Evolutionary conservation across 2,113 vertebrate genomes (phyloP).

Genomic region (Petrocephalus zakoni): DNA sequence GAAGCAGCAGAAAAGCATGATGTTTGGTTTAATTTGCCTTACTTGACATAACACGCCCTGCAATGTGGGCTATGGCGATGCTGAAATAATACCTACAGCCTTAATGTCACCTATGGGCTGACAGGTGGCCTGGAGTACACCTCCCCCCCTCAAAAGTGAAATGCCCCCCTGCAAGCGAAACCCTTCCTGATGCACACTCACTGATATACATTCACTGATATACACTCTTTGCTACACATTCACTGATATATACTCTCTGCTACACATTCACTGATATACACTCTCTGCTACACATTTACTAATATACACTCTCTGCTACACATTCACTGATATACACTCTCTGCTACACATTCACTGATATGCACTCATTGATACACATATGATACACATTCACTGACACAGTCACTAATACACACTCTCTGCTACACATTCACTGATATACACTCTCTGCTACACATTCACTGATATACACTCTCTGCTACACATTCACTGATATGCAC

Average conservation of each 20-base stretch:
- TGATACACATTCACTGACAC: too few species aligned
- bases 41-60: neutral
- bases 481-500: neutral
- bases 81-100: neutral
- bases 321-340: neutral
- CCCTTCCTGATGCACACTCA: neutral
- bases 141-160: too few species aligned
- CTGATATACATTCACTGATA: neutral
- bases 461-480: neutral
- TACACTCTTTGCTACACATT: too few species aligned
- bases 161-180: too few species aligned
- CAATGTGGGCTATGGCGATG: neutral
- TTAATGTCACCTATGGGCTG: neutral
- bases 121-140: neutral
- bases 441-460: too few species aligned
- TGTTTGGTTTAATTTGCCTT: neutral
- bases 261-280: neutral
- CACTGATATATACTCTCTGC: neutral
- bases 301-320: neutral
- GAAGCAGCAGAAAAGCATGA: neutral
- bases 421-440: neutral
- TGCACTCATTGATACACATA: neutral
- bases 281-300: neutral
- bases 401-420: neutral
- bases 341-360: neutral